Base-by-base conservation (phyloP, 1,140 invertebrate genomes). In the Zeugodacus cucurbitae region DNA sequence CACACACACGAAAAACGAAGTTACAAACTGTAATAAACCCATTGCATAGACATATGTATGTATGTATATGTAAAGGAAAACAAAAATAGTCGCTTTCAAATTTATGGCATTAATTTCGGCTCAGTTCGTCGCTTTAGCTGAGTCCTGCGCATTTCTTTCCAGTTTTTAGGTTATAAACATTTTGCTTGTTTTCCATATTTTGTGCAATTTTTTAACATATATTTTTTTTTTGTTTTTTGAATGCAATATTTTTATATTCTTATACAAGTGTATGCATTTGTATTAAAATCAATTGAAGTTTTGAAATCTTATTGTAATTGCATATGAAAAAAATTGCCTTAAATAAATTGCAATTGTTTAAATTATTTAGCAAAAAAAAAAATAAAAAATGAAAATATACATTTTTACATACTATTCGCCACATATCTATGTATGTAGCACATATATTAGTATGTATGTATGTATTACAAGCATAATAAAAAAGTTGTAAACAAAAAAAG, bases 311-410 rank as follows among this genome's bases (percentile, higher is more conserved):
- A 54, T 54, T 54, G 44, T 10, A 48, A 44, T 78, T 78, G 32
- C n/a, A 78, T 3, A 67, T n/a, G n/a, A 78, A n/a, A 78, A 48
- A 44, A 37, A 37, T 1, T 48, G 22, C 41, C 37, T 78, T 78
- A 26, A 82, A 82, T 82, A 41, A 48, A 82, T 54, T 48, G 37
- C 41, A 82, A 48, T 82, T 26, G n/a, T 14, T 48, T 82, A 82
- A 82, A 82, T 48, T 82, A 82, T 82, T 82, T 82, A 82, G 74
- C 41, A 17, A 82, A 82, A 48, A 48, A n/a, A n/a, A n/a, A n/a
- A n/a, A n/a, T n/a, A n/a, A n/a, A n/a, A 41, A 48, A 29, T 82
- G 48, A 82, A 34, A 26, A 2, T 8, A 82, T n/a, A 48, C 2
- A 48, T 41, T 14, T 82, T 48, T 82, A 48, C 67, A 22, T 74